Evolutionary conservation across 2,888 invertebrate genomes (phyloP).

Genomic region (Trichogramma dendrolimi): DNA sequence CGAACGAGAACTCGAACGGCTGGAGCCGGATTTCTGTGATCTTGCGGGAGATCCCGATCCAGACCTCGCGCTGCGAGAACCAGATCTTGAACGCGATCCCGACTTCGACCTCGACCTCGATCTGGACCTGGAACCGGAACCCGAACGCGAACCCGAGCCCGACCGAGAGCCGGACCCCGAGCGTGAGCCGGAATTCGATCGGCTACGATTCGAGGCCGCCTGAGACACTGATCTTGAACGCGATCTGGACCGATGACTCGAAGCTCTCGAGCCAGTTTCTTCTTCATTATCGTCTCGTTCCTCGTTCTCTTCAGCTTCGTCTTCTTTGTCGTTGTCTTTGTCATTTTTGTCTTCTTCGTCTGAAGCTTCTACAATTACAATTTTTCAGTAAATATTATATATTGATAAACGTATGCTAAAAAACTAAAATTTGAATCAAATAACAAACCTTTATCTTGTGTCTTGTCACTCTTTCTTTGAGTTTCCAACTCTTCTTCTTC

Average conservation of each 20-base stretch:
- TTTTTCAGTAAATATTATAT: background rate
- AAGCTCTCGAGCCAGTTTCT: constrained; percentile 51
- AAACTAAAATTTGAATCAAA: background rate
- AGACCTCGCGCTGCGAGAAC: constrained; percentile 37
- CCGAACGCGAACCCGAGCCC: constrained; percentile 33
- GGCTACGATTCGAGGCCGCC: constrained; percentile 32
- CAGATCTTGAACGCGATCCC: constrained; percentile 34
- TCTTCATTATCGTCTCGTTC: constrained; percentile 34
- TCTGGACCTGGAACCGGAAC: constrained; percentile 35
- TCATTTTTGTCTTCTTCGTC: constrained; percentile 6
- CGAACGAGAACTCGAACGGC: constrained; percentile 33
- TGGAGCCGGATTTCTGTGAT: constrained; percentile 6
- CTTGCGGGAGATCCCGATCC: constrained; percentile 41
- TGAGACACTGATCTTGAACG: constrained; percentile 42
- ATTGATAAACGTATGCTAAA: background rate
- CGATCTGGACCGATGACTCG: constrained; percentile 43
- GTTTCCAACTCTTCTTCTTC: constrained; percentile 58
- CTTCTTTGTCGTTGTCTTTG: background rate
- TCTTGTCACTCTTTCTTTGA: constrained; percentile 49
- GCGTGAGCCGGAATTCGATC: constrained; percentile 38
- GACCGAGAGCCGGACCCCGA: constrained; percentile 43
- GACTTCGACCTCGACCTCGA: constrained; percentile 37
- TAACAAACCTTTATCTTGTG: constrained; percentile 43
- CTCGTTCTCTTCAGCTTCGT: background rate
- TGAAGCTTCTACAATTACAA: constrained; percentile 5